Conservation (phyloP, 2,888 invertebrate species). For the Platycheirus rosarum region DNA sequence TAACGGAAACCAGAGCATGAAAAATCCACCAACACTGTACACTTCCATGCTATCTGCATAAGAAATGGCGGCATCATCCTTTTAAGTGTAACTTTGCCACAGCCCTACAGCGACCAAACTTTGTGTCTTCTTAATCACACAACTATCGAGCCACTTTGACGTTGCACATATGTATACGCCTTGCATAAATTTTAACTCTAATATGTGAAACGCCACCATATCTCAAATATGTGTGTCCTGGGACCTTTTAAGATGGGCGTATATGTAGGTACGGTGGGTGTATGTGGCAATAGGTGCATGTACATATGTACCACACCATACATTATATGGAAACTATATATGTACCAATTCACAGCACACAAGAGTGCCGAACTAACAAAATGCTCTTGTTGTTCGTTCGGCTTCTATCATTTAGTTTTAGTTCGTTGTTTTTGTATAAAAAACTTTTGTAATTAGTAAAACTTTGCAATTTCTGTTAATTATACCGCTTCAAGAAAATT, state of each 20-base stretch:
- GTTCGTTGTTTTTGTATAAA: slow-evolving; percentile 25
- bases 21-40: slow-evolving; percentile 1
- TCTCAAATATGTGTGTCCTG: slow-evolving; percentile 57
- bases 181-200: slow-evolving; percentile 71
- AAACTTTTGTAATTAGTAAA: slow-evolving; percentile 74
- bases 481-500: slow-evolving; percentile 59
- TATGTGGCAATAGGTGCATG: neutral
- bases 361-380: slow-evolving; percentile 63
- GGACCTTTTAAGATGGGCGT: slow-evolving; percentile 49
- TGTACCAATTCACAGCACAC: slow-evolving; percentile 29
- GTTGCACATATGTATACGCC: slow-evolving; percentile 71
- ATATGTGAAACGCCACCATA: slow-evolving; percentile 66
- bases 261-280: slow-evolving; percentile 17
- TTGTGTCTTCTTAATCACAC: slow-evolving; percentile 73
- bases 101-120: slow-evolving; percentile 73
- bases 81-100: slow-evolving; percentile 66
- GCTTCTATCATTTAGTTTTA: slow-evolving; percentile 62
- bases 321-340: slow-evolving; percentile 5
- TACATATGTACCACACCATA: too few species aligned
- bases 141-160: slow-evolving; percentile 73
- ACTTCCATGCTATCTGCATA: slow-evolving; percentile 17
- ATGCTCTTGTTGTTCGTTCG: slow-evolving; percentile 65
- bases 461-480: slow-evolving; percentile 72
- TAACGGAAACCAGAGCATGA: slow-evolving; percentile 15
- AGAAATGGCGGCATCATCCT: slow-evolving; percentile 63